Evolutionary conservation across 2,113 vertebrate genomes (phyloP), one percentile per base, ranked within the genome.

Genomic region (Aptenodytes forsteri): DNA sequence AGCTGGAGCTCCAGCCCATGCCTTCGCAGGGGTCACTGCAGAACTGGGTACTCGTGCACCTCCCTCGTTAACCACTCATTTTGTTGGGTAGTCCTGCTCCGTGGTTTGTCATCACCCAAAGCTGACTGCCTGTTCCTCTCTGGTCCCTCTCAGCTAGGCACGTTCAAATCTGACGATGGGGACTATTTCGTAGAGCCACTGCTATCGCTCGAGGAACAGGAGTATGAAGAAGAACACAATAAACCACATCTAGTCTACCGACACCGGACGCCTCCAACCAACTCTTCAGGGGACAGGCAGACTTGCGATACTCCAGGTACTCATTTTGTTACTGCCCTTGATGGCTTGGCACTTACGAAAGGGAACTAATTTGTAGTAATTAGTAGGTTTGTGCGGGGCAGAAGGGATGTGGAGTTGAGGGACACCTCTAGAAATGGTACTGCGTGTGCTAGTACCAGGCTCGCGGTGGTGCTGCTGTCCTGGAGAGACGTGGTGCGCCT

Each of bases 161-260:
- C 99, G 10, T 99, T 99, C 98, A 99, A 98, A 98, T 99, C 99
- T 98, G 98, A 99, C 6, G 99, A 99, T 89, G 99, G 99, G 97
- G 99, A 99, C 93, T 99, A 99, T 98, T 99, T 99, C 85, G 99
- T 99, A 97, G 99, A 99, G 95, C 99, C 99, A 11, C 98, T 99
- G 62, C 98, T 99, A 50, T 99, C 98, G 2, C 90, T 98, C 18
- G 98, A 99, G 96, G 99, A 98, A 49, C 98, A 98, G 94, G 98
- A 99, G 81, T 99, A 98, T 90, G 99, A 99, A 98, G 99, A 99
- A 97, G 99, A 99, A 92, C 99, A 99, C 96, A 99, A 98, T 96
- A 99, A 99, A 97, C 99, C 99, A 93, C 99, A 99, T 90, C 95
- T 99, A 47, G 98, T 99, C 83, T 99, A 99, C 96, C 98, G 98